These are phyloP conservation scores for Amiota communis DNA, from an alignment of 2,888 invertebrate genomes.

Conservation along the genomic window DNA sequence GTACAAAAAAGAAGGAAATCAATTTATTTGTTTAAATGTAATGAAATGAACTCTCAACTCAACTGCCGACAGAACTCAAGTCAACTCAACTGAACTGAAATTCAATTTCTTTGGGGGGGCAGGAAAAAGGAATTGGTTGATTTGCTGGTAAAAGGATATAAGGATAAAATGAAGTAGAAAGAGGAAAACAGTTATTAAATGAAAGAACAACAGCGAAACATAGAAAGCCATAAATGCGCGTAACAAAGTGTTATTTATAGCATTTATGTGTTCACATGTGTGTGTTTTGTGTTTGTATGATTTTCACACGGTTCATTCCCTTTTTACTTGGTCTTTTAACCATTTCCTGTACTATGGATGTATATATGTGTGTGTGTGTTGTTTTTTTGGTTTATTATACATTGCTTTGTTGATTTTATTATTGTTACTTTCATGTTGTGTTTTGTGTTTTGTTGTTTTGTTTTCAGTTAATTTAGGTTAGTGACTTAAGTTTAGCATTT, in stretches of 20 bases:
- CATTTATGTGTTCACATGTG: conserved; percentile 6
- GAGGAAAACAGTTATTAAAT: conserved; percentile 30
- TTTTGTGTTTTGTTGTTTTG: conserved; percentile 45
- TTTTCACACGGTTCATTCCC: background rate
- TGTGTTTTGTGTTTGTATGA: background rate
- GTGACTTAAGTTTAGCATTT: conserved; percentile 65
- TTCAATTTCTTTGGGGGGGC: conserved; percentile 22
- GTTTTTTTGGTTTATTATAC: background rate
- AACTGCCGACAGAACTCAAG: background rate
- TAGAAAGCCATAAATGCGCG: background rate
- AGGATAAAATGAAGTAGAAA: conserved; percentile 50
- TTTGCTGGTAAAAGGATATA: background rate
- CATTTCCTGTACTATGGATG: no score
- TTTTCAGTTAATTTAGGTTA: conserved; percentile 60
- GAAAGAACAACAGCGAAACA: background rate
- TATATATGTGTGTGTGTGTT: conserved; percentile 4
- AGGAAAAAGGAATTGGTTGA: conserved; percentile 18
- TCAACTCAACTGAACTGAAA: no score
- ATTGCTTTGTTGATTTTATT: conserved; percentile 14
- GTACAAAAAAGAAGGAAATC: conserved; percentile 23
- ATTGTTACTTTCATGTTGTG: conserved; percentile 14
- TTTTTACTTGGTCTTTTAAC: no score
- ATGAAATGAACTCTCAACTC: conserved; percentile 41
- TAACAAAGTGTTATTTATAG: conserved; percentile 22
- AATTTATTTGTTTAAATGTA: conserved; percentile 37